phyloP scores from a whole-genome alignment of 2,113 vertebrate species.

The Peromyscus polionotus region DNA sequence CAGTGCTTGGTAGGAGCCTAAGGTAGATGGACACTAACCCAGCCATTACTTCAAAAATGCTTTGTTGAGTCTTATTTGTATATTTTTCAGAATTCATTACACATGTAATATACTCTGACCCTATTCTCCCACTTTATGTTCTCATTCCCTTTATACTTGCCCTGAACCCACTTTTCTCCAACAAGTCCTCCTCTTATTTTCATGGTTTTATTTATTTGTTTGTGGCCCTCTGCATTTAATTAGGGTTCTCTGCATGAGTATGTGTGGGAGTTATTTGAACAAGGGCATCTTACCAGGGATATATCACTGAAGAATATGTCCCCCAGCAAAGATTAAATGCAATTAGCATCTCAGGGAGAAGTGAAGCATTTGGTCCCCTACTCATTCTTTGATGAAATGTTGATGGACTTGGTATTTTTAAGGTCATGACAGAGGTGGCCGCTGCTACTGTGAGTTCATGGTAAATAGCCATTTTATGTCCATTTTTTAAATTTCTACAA shows the following conservation, averaged over 20 bases:
- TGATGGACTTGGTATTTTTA: neutral
- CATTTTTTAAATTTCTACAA: slow-evolving; percentile 1
- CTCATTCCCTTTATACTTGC: neutral
- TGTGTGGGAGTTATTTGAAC: neutral
- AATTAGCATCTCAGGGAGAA: neutral
- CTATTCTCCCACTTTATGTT: neutral
- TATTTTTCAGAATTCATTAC: neutral
- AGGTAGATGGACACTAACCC: slow-evolving; percentile 1
- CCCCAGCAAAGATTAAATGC: neutral
- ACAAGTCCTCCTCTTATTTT: neutral
- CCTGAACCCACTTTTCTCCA: neutral
- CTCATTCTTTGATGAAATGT: neutral
- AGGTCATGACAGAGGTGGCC: neutral
- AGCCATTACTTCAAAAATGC: neutral
- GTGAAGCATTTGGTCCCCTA: neutral
- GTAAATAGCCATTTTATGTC: neutral
- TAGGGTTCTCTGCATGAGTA: neutral
- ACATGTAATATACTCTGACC: neutral
- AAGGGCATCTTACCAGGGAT: neutral
- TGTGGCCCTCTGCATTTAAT: neutral
- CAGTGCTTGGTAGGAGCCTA: neutral
- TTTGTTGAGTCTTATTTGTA: neutral
- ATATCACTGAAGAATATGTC: neutral
- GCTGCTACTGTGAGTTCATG: neutral
- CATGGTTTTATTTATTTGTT: neutral